These are phyloP conservation scores for Eupithecia insigniata DNA, from an alignment of 2,888 invertebrate genomes.

Conservation along the genomic window DNA sequence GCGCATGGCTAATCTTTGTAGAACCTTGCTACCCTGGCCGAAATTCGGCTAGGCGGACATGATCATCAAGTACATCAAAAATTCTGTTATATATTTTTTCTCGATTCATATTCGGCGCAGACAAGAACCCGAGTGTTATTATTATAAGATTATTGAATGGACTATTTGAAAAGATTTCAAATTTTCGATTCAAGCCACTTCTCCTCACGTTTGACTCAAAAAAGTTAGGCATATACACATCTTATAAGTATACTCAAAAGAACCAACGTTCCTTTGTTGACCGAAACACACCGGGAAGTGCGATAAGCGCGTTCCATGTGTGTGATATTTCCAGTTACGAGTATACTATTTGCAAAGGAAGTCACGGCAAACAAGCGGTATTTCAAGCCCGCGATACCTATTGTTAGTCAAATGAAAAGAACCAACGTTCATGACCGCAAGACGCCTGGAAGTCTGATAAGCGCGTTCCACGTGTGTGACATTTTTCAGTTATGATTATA, in stretches of 20 bases:
- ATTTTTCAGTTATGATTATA: no score
- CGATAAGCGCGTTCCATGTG: not conserved
- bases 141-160: no score
- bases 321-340: no score
- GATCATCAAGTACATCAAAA: not conserved
- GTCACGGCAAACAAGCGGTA: no score
- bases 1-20: not conserved
- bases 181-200: not conserved
- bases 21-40: no score
- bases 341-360: no score
- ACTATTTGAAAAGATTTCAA: not conserved
- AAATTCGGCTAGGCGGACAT: no score
- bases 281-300: not conserved
- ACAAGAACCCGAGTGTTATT: not conserved
- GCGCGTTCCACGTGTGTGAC: no score
- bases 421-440: no score
- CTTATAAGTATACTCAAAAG: not conserved
- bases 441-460: no score
- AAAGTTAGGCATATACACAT: not conserved
- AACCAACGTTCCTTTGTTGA: not conserved
- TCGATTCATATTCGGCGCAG: not conserved
- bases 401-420: no score
- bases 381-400: no score
- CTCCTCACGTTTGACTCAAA: not conserved
- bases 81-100: not conserved